Base-by-base conservation (phyloP, 2,888 invertebrate species). In the Smittia aterrima region DNA sequence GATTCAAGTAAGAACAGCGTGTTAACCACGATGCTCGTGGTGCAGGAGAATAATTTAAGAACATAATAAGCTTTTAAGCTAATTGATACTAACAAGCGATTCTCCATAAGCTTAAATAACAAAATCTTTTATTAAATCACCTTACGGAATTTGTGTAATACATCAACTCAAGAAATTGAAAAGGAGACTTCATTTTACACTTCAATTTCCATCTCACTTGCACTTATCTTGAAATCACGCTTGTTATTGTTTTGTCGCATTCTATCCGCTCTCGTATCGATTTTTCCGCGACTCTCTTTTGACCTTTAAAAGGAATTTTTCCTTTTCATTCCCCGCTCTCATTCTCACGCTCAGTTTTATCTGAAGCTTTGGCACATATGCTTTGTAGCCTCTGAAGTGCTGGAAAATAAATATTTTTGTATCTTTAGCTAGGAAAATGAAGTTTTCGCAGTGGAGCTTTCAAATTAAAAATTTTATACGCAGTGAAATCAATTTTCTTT, bases 191-290 rank as follows among this genome's bases (percentile, higher is more conserved):
- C n/a, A n/a, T n/a, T n/a, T n/a, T n/a, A n/a, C n/a, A n/a, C n/a
- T n/a, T n/a, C n/a, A n/a, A n/a, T 13, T 11, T 58, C 22, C 58
- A 22, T 58, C 22, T 58, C 58, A 7, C 22, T 64, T 11, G 11
- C 64, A 64, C 25, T 64, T 11, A 13, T 16, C 27, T 25, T 9
- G 1, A 66, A 2, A 66, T 25, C 25, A 22, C 72, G 38, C 54
- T 72, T 72, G 72, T 72, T 72, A 40, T 72, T 72, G 38, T 72
- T 72, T 53, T 62, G 53, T 72, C 40, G 18, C 62, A 62, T 62
- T 72, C 72, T 72, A 22, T 13, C 22, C n/a, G n/a, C 7, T 20
- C n/a, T 58, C 58, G 9, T n/a, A 58, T 71, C 47, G 32, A 71
- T 71, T 70, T 67, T 70, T 27, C 54, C 68, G 13, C 41, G 22